Evolutionary conservation across 2,888 invertebrate genomes (phyloP).

Genomic region (Vannuccia rotundouncinata): DNA sequence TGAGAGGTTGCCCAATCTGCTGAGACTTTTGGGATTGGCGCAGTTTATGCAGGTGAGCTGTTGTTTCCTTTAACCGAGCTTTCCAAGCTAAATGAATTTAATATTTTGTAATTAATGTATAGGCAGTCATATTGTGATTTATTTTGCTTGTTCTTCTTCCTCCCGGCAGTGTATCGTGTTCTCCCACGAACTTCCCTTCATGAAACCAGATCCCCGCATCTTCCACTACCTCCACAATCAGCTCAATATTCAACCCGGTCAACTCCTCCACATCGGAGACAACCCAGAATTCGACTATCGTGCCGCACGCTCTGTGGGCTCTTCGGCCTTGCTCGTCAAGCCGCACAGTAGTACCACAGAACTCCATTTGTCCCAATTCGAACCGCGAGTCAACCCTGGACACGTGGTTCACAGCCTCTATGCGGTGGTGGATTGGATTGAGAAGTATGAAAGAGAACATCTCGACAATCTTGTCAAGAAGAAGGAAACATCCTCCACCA

Average conservation of each 20-base stretch:
- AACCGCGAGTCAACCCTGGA: not conserved
- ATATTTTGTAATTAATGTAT: not conserved
- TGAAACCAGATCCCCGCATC: conserved; percentile 17
- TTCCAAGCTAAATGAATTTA: no score
- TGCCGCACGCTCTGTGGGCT: not conserved
- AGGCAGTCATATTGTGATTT: not conserved
- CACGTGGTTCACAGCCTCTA: not conserved
- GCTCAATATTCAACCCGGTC: not conserved
- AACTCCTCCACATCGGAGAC: conserved; percentile 11
- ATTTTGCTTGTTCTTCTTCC: not conserved
- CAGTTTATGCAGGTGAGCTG: not conserved
- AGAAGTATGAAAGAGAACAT: not conserved
- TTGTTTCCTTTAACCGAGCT: no score
- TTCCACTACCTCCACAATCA: not conserved
- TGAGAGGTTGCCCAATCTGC: conserved; percentile 12
- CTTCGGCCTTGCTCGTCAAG: not conserved
- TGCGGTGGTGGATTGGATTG: not conserved
- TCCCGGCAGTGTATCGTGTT: not conserved
- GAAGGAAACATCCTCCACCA: no score
- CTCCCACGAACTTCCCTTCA: conserved; percentile 6
- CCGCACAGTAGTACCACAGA: not conserved
- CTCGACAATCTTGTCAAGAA: no score
- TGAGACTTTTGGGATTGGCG: not conserved
- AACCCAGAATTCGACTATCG: conserved; percentile 5
- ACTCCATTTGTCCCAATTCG: not conserved